These are phyloP conservation scores for Pipistrellus pipistrellus DNA, from an alignment of 2,797 vertebrate genomes.

Conservation along the genomic window DNA sequence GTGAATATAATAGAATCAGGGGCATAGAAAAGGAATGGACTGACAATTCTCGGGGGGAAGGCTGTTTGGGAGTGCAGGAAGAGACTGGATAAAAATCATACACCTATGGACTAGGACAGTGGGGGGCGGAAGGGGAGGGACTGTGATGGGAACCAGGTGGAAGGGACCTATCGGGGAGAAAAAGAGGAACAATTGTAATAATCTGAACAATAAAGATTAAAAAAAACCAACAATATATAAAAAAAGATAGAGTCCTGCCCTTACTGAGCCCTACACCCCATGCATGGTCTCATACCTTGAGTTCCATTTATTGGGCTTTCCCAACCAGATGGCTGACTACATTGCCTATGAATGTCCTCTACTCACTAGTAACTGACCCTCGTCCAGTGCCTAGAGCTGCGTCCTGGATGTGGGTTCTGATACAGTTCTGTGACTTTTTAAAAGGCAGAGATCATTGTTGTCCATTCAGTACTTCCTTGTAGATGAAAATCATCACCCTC, in stretches of 20 bases:
- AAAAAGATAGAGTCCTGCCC: not conserved
- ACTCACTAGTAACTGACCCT: not conserved
- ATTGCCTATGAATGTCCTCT: not conserved
- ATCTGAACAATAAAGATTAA: no score
- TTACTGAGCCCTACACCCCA: accelerated
- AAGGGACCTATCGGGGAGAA: no score
- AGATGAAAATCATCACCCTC: not conserved
- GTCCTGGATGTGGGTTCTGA: not conserved
- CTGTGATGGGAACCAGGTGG: no score
- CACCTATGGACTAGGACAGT: no score
- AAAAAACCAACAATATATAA: no score
- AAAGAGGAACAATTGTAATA: no score
- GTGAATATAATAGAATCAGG: no score
- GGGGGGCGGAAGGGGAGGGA: no score
- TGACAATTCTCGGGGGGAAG: no score
- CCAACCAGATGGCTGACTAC: not conserved
- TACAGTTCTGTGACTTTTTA: not conserved
- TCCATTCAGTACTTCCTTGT: not conserved
- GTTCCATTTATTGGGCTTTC: not conserved
- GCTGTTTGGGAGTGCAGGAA: no score
- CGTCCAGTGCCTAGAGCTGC: not conserved
- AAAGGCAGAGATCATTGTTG: not conserved
- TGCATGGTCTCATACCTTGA: accelerated
- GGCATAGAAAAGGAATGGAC: no score
- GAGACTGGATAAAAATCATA: no score